Conservation (phyloP, 1,140 invertebrate species). For the Lepidurus packardi region DNA sequence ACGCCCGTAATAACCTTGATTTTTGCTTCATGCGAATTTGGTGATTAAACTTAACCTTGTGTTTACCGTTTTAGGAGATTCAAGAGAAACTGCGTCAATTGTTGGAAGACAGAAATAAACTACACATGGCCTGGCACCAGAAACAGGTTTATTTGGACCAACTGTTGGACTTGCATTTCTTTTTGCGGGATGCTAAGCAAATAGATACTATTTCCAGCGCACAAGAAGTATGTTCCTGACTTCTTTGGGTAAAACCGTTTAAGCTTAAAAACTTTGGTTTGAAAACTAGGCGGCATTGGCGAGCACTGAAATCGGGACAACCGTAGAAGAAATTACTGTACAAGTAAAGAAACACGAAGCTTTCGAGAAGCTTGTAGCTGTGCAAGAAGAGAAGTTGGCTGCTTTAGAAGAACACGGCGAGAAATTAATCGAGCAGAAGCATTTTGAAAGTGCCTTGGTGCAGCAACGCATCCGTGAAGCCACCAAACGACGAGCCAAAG, state of each 20-base stretch:
- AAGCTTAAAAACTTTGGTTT: neutral
- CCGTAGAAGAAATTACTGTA: constrained; percentile 77
- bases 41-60: neutral
- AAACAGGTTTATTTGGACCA: constrained; percentile 89
- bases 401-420: constrained; percentile 77
- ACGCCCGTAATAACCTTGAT: constrained; percentile 40
- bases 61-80: constrained; percentile 53
- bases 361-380: constrained; percentile 76
- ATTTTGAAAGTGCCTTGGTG: constrained; percentile 71
- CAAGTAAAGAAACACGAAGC: constrained; percentile 86
- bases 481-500: constrained; percentile 61
- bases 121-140: constrained; percentile 79
- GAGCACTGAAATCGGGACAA: constrained; percentile 44
- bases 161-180: constrained; percentile 88
- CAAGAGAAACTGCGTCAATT: constrained; percentile 70
- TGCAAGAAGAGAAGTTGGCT: constrained; percentile 80
- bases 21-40: constrained; percentile 11
- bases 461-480: constrained; percentile 61
- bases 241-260: constrained; percentile 13
- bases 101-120: constrained; percentile 66
- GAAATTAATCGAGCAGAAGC: constrained; percentile 82
- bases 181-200: constrained; percentile 89
- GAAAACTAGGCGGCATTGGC: constrained; percentile 33
- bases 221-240: constrained; percentile 64
- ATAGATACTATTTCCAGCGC: constrained; percentile 79